Conservation (phyloP, 2,113 vertebrate genomes). For the Nymphicus hollandicus region DNA sequence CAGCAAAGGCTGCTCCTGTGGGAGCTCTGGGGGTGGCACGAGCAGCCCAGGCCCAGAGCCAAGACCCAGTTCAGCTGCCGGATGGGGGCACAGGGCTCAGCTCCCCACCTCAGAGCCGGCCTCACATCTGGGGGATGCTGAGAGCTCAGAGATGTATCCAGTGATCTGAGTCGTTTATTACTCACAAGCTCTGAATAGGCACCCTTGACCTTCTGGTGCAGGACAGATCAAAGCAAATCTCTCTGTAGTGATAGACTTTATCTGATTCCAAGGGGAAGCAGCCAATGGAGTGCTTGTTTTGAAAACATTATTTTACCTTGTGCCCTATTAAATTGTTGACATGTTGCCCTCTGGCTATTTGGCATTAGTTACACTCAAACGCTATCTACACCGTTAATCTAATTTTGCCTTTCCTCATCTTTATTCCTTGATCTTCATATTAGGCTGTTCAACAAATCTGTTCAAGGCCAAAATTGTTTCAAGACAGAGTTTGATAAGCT, state of each 20-base stretch:
- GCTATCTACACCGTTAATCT: constrained; percentile 16
- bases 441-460: neutral
- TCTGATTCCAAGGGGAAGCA: constrained; percentile 53
- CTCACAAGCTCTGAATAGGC: constrained; percentile 4
- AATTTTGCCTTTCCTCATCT: constrained; percentile 1
- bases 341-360: constrained; percentile 49
- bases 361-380: constrained; percentile 16
- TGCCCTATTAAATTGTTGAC: constrained; percentile 56
- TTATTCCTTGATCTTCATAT: constrained; percentile 44
- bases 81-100: accelerated
- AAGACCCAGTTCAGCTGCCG: neutral
- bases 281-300: constrained; percentile 52
- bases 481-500: neutral
- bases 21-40: neutral
- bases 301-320: constrained; percentile 42
- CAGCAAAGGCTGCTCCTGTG: neutral
- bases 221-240: constrained; percentile 41
- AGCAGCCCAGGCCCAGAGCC: neutral
- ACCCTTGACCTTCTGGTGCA: constrained; percentile 41
- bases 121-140: neutral
- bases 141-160: neutral
- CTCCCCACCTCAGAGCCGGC: neutral
- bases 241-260: neutral
- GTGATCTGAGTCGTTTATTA: neutral
- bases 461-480: constrained; percentile 7